These are phyloP conservation scores for Bilobella aurantiaca DNA, from an alignment of 1,140 invertebrate species.

Conservation along the genomic window DNA sequence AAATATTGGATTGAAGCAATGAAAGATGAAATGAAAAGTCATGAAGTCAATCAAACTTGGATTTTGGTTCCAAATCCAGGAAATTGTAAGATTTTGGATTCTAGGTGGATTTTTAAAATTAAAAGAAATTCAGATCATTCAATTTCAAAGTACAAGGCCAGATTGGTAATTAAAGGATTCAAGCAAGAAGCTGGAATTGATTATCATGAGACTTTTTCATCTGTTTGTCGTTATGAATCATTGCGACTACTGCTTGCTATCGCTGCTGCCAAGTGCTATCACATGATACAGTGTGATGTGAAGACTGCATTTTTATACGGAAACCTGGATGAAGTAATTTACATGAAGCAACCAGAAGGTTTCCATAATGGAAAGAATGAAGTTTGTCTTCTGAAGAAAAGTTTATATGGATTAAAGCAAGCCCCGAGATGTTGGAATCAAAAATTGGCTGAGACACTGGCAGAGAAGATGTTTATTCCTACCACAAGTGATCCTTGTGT, in stretches of 20 bases:
- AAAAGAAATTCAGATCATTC: neutral
- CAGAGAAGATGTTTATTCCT: no score
- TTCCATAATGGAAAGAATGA: neutral
- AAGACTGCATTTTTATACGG: slow-evolving; percentile 38
- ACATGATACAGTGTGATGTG: slow-evolving; percentile 37
- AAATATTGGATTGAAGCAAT: no score
- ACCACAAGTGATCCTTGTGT: no score
- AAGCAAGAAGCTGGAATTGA: neutral
- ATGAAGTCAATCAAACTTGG: no score
- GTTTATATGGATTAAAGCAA: slow-evolving; percentile 38
- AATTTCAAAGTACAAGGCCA: neutral
- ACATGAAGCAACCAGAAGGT: slow-evolving; percentile 34
- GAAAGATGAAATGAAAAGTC: no score
- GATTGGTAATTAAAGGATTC: neutral
- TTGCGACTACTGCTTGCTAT: slow-evolving; percentile 37
- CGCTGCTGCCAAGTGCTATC: slow-evolving; percentile 23
- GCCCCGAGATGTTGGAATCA: slow-evolving; percentile 36
- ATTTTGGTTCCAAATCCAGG: no score
- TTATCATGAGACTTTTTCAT: neutral
- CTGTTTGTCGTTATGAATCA: slow-evolving; percentile 14
- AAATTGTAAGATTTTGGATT: neutral
- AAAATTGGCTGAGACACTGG: no score
- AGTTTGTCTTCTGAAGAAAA: slow-evolving; percentile 21
- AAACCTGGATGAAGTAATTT: slow-evolving; percentile 37
- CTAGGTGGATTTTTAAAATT: neutral